These are phyloP conservation scores for Ganaspis brasiliensis DNA, from an alignment of 2,888 invertebrate species.

Conservation along the genomic window DNA sequence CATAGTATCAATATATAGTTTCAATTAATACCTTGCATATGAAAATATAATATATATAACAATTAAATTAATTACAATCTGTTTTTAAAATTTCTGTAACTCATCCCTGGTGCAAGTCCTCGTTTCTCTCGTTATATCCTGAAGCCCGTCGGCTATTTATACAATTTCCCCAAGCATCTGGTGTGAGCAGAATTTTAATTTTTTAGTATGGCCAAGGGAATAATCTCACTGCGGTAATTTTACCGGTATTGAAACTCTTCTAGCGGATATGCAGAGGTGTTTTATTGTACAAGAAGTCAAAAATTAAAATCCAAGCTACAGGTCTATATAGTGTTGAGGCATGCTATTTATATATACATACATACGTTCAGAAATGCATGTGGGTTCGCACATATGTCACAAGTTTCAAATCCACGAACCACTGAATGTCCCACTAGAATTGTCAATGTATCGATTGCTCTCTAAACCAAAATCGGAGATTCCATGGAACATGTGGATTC, in stretches of 20 bases:
- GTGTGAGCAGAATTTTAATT: conserved; percentile 16
- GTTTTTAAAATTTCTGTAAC: neutral
- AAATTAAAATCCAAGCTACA: too few species aligned
- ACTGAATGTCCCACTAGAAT: conserved; percentile 17
- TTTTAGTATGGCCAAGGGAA: conserved; percentile 5
- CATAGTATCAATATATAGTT: too few species aligned
- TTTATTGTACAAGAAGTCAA: neutral
- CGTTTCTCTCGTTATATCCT: neutral
- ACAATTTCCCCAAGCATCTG: conserved; percentile 9
- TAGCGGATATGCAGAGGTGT: neutral
- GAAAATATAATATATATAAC: too few species aligned
- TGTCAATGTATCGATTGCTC: conserved; percentile 5
- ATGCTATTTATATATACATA: too few species aligned
- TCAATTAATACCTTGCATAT: too few species aligned
- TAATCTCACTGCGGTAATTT: conserved; percentile 1
- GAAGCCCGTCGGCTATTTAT: conserved; percentile 19
- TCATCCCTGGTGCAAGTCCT: neutral
- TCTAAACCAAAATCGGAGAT: conserved; percentile 9
- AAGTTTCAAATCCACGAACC: conserved; percentile 15
- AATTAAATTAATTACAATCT: neutral
- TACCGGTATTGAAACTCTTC: neutral
- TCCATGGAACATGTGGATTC: conserved; percentile 3
- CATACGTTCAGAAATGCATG: neutral
- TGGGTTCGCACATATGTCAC: conserved; percentile 6
- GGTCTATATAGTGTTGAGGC: too few species aligned